These are phyloP conservation scores for Polyommatus iphigenia DNA, from an alignment of 2,888 invertebrate genomes.

Conservation along the genomic window DNA sequence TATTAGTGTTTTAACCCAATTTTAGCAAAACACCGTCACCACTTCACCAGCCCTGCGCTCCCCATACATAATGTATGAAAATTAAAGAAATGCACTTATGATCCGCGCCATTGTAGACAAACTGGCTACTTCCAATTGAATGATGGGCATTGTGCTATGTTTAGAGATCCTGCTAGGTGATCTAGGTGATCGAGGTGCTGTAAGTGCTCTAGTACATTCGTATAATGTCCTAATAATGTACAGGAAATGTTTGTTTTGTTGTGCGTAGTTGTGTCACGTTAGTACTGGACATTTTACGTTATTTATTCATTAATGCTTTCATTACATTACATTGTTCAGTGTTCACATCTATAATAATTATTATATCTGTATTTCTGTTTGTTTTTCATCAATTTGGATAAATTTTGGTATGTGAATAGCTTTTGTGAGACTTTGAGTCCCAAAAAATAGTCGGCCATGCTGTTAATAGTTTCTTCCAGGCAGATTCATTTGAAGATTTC, in stretches of 20 bases:
- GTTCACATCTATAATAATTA: no score
- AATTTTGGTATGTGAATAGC: no score
- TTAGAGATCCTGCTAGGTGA: slow-evolving; percentile 79
- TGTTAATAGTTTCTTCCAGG: no score
- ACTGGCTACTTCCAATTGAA: slow-evolving; percentile 76
- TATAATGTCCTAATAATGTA: slow-evolving; percentile 30
- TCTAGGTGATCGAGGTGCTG: slow-evolving; percentile 52
- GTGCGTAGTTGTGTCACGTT: not conserved
- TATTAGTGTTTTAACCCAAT: no score
- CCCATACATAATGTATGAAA: slow-evolving; percentile 69
- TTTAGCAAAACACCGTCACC: not conserved
- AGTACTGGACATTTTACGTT: no score
- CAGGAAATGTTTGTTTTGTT: not conserved
- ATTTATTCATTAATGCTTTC: no score
- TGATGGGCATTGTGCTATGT: slow-evolving; percentile 79
- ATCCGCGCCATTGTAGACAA: slow-evolving; percentile 69
- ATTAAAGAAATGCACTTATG: slow-evolving; percentile 75
- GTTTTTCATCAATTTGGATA: no score
- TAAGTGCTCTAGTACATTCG: slow-evolving; percentile 52
- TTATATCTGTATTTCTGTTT: no score
- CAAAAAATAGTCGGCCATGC: no score
- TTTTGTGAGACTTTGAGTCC: no score
- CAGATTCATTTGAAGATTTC: no score
- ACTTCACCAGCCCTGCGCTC: slow-evolving; percentile 32
- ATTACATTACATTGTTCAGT: no score